Percentiles rank a stretch among this genome's conserved stretches.
Conservation (phyloP, 2,113 vertebrate species). For the Motacilla alba region DNA sequence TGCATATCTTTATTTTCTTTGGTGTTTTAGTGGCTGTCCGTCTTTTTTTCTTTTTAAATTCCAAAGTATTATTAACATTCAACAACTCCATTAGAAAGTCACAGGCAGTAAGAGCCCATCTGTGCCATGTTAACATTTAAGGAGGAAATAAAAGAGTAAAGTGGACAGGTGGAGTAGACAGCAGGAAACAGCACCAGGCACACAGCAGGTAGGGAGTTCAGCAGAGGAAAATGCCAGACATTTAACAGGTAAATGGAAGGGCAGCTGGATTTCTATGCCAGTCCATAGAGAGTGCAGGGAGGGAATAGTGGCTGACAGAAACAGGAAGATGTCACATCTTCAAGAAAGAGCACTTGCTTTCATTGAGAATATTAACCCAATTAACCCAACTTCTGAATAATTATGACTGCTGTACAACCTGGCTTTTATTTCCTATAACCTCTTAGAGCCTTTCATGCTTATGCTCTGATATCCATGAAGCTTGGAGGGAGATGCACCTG, state of each 20-base stretch:
- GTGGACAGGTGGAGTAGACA: conserved; percentile 57
- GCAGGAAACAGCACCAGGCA: conserved; percentile 44
- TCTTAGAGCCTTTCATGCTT: neutral
- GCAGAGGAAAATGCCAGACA: conserved; percentile 49
- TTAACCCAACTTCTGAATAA: conserved; percentile 19
- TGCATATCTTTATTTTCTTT: conserved; percentile 24
- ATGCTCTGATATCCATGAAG: neutral
- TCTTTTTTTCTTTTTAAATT: conserved; percentile 36
- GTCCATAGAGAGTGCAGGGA: neutral
- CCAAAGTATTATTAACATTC: conserved; percentile 47
- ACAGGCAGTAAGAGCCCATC: conserved; percentile 48
- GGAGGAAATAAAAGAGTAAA: conserved; percentile 62
- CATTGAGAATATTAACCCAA: conserved; percentile 23
- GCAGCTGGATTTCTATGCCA: conserved; percentile 32
- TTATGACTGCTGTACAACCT: neutral
- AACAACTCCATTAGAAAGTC: conserved; percentile 58
- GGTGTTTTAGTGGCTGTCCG: neutral
- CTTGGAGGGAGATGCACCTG: neutral
- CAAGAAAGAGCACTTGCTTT: neutral
- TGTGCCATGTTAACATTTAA: conserved; percentile 61
- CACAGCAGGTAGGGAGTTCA: conserved; percentile 46
- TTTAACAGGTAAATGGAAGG: conserved; percentile 60
- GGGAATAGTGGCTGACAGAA: neutral
- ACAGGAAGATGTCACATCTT: neutral
- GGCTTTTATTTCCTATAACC: neutral